phyloP scores from a whole-genome alignment of 2,888 invertebrate species.

The Electrophaes corylata region DNA sequence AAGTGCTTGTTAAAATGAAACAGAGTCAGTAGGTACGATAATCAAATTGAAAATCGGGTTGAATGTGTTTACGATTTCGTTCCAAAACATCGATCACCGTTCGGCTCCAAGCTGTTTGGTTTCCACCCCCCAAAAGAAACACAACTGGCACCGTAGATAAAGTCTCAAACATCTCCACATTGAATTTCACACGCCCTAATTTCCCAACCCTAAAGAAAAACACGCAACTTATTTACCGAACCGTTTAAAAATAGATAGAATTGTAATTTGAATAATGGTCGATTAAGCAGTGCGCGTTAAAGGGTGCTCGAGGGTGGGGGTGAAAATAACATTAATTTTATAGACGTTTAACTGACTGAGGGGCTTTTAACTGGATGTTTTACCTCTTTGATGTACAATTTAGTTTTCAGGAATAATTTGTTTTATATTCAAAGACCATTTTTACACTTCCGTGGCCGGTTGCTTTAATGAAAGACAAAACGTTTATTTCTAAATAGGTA shows the following conservation, averaged over 20 bases:
- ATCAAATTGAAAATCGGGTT: not conserved
- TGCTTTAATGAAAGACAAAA: no score
- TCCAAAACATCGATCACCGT: not conserved
- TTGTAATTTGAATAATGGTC: constrained; percentile 60
- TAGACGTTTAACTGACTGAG: constrained; percentile 50
- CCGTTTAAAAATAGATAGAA: constrained; percentile 43
- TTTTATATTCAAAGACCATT: not conserved
- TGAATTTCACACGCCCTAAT: constrained; percentile 10
- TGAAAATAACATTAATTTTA: constrained; percentile 54
- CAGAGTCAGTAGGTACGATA: not conserved
- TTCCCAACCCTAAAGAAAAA: constrained; percentile 15
- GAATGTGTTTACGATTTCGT: not conserved
- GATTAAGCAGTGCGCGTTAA: constrained; percentile 47
- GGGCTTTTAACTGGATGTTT: constrained; percentile 32
- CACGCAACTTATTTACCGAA: constrained; percentile 35
- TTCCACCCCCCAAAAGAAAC: not conserved
- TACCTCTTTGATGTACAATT: constrained; percentile 24
- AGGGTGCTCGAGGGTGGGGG: constrained; percentile 30
- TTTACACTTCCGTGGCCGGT: not conserved
- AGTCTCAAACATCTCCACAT: constrained; percentile 1
- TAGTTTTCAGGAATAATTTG: constrained; percentile 12
- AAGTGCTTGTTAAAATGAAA: no score
- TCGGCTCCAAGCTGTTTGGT: not conserved
- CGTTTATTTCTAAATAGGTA: no score
- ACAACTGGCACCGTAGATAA: not conserved